These are phyloP conservation scores for Oplegnathus fasciatus DNA, from an alignment of 2,113 vertebrate genomes.

Conservation along the genomic window DNA sequence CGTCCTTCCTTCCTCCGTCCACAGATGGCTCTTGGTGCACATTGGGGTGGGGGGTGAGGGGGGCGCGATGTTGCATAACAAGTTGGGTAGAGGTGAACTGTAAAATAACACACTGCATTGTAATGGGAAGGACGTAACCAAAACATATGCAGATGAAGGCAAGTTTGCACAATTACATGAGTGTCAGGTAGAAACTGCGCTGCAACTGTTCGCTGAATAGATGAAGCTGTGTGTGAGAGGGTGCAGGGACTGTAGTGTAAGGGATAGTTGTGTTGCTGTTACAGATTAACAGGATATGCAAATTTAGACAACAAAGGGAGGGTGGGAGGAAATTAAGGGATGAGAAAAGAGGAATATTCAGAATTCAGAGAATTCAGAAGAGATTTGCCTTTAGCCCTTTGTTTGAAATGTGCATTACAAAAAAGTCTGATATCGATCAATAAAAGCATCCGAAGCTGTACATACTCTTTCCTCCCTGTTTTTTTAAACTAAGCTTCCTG, in stretches of 20 bases:
- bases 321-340: background rate
- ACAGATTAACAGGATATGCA: background rate
- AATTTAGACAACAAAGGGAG: background rate
- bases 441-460: background rate
- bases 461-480: background rate
- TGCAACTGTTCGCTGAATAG: background rate
- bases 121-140: constrained; percentile 38
- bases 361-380: too few species aligned
- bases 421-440: background rate
- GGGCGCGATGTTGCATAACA: constrained; percentile 17
- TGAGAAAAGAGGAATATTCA: background rate
- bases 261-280: background rate
- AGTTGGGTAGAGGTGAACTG: background rate
- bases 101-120: constrained; percentile 13
- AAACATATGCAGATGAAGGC: constrained; percentile 64
- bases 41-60: background rate
- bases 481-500: constrained; percentile 11
- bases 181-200: constrained; percentile 7
- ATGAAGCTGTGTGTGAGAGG: background rate
- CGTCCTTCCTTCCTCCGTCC: constrained; percentile 62
- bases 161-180: constrained; percentile 41
- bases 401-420: background rate
- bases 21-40: constrained; percentile 58
- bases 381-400: background rate
- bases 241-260: background rate